Percentiles rank a stretch among this genome's conserved stretches.
Conservation (phyloP, 2,888 invertebrate species). For the Busseola fusca region DNA sequence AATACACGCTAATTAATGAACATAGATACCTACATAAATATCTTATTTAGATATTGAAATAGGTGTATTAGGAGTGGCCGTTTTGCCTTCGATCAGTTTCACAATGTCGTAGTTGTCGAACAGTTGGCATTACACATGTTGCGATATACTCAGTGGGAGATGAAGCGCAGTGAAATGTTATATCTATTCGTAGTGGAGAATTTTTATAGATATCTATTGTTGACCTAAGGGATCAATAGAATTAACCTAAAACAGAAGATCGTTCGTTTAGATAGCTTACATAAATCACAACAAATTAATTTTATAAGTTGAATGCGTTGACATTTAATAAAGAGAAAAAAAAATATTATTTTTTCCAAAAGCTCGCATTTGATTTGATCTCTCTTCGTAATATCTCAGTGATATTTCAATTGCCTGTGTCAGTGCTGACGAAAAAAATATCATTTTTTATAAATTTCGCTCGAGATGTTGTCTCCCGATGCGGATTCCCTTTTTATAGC, state of each 20-base stretch:
- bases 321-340: constrained; percentile 16
- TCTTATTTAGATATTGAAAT: constrained; percentile 58
- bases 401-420: constrained; percentile 75
- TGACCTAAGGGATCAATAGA: constrained; percentile 31
- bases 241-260: constrained; percentile 20
- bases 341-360: constrained; percentile 42
- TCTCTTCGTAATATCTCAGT: constrained; percentile 63
- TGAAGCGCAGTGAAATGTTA: constrained; percentile 49
- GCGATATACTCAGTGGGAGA: constrained; percentile 60
- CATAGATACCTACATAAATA: constrained; percentile 55
- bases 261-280: constrained; percentile 26
- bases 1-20: constrained; percentile 74
- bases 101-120: constrained; percentile 62
- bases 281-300: constrained; percentile 17
- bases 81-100: constrained; percentile 67
- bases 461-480: constrained; percentile 74
- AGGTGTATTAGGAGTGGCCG: constrained; percentile 59
- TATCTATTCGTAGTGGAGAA: constrained; percentile 22
- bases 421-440: constrained; percentile 69
- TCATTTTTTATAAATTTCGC: constrained; percentile 74
- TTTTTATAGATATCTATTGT: constrained; percentile 43
- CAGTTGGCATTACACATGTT: constrained; percentile 52
- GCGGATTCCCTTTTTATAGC: constrained; percentile 78
- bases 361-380: constrained; percentile 57
- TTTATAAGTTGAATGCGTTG: background rate